Evolutionary conservation across 1,140 invertebrate genomes (phyloP).

Genomic region (Scaptodrosophila lebanonensis): DNA sequence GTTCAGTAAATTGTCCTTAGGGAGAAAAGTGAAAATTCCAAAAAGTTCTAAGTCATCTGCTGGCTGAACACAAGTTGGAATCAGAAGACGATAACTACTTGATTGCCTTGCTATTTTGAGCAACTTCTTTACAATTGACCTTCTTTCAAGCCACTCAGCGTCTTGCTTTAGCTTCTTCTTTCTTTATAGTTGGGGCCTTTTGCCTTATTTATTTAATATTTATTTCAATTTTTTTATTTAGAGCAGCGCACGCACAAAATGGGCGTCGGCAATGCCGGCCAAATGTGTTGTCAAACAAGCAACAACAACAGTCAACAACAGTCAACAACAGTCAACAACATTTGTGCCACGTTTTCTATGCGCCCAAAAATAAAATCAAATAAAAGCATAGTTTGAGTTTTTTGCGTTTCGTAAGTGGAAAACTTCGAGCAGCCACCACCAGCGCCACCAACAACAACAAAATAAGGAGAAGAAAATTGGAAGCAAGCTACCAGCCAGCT

Average conservation of each 20-base stretch:
- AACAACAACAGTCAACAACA: conserved; percentile 21
- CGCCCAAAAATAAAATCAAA: conserved; percentile 5
- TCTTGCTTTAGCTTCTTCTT: not conserved
- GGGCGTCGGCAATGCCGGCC: no score
- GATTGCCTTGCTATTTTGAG: no score
- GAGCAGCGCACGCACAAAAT: conserved; percentile 22
- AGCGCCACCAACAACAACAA: no score
- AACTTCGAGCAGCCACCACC: no score
- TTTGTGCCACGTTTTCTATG: conserved; percentile 23
- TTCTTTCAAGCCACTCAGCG: not conserved
- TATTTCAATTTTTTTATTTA: conserved; percentile 72
- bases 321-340: conserved; percentile 21
- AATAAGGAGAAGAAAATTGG: no score
- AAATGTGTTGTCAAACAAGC: conserved; percentile 4
- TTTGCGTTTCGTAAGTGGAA: conserved; percentile 14
- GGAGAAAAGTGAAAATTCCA: no score
- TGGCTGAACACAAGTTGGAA: no score
- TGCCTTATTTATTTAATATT: conserved; percentile 68
- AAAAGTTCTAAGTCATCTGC: no score
- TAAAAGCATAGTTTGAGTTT: conserved; percentile 3
- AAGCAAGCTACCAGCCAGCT: no score
- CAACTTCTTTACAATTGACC: no score
- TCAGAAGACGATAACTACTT: no score
- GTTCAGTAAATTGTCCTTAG: no score
- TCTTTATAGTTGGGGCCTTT: conserved; percentile 16